These are phyloP conservation scores for Mobula birostris DNA, from an alignment of 2,113 vertebrate species.

Conservation along the genomic window DNA sequence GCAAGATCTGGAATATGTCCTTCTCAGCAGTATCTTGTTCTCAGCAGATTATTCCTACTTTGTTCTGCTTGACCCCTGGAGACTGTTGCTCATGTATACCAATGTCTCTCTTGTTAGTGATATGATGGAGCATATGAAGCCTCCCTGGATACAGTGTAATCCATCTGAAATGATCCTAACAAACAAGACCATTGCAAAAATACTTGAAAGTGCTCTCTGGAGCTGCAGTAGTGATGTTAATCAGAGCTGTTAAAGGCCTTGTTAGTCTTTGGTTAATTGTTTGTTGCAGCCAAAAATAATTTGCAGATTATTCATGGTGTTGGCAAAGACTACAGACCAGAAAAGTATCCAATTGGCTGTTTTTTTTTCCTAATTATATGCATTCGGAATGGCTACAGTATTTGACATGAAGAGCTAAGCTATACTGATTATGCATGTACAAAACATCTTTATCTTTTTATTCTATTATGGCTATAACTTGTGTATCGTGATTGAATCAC, in stretches of 20 bases:
- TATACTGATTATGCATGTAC: not conserved
- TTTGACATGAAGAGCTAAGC: not conserved
- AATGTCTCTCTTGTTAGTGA: not conserved
- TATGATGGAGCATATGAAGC: not conserved
- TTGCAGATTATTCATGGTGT: not conserved
- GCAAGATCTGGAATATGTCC: not conserved
- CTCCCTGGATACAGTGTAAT: not conserved
- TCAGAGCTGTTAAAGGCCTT: not conserved
- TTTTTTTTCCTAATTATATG: not conserved
- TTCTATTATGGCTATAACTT: too few relatives aligned
- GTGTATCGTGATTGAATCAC: not conserved
- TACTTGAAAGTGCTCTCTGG: not conserved
- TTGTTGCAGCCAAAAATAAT: not conserved
- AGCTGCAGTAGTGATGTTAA: not conserved
- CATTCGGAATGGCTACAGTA: not conserved
- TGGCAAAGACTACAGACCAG: not conserved
- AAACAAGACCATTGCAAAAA: not conserved
- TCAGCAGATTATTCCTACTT: not conserved
- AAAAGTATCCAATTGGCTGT: not conserved
- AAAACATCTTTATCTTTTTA: not conserved
- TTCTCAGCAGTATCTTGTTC: not conserved
- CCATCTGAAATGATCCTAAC: not conserved
- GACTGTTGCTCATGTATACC: not conserved
- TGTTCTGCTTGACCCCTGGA: not conserved
- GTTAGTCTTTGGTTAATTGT: not conserved